A percentile compares a stretch with the other conserved stretches of the same genome.
Evolutionary conservation across 2,113 vertebrate genomes (phyloP).

Genomic region (Platichthys flesus): DNA sequence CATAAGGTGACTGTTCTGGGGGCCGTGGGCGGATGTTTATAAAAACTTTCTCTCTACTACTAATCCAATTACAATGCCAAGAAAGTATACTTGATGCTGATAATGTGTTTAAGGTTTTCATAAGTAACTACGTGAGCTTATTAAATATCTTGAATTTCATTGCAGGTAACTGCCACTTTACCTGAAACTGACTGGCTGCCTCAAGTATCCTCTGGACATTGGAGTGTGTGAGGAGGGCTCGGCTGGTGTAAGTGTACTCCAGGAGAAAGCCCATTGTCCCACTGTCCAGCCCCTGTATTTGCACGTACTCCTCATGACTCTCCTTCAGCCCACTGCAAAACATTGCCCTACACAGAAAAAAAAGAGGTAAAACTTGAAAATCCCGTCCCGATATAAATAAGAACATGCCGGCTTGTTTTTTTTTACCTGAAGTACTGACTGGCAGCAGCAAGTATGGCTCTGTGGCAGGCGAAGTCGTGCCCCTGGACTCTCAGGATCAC

Average conservation of each 20-base stretch:
- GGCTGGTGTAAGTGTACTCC: slow-evolving; percentile 96
- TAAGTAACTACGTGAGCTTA: too few species aligned
- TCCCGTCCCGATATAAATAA: background rate
- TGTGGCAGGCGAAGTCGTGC: slow-evolving; percentile 91
- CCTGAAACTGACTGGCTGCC: slow-evolving; percentile 96
- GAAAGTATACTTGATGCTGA: background rate
- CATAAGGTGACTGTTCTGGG: too few species aligned
- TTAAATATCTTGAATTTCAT: background rate
- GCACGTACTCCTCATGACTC: slow-evolving; percentile 90
- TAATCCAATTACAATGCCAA: background rate
- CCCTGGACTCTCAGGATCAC: slow-evolving; percentile 89
- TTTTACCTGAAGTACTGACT: slow-evolving; percentile 97
- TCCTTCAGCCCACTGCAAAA: slow-evolving; percentile 96
- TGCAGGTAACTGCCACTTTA: slow-evolving; percentile 61
- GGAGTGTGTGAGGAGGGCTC: slow-evolving; percentile 89
- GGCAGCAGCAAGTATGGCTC: slow-evolving; percentile 93
- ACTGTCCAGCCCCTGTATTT: slow-evolving; percentile 92
- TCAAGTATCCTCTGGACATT: slow-evolving; percentile 94
- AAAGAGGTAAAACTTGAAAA: background rate
- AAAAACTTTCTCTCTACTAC: too few species aligned
- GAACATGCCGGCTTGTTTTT: background rate
- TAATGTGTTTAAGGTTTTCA: background rate
- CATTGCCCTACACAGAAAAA: slow-evolving; percentile 88
- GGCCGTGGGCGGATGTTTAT: too few species aligned
- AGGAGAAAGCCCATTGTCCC: slow-evolving; percentile 91